phyloP scores from a whole-genome alignment of 2,888 invertebrate species.

The Papilio elwesi region DNA sequence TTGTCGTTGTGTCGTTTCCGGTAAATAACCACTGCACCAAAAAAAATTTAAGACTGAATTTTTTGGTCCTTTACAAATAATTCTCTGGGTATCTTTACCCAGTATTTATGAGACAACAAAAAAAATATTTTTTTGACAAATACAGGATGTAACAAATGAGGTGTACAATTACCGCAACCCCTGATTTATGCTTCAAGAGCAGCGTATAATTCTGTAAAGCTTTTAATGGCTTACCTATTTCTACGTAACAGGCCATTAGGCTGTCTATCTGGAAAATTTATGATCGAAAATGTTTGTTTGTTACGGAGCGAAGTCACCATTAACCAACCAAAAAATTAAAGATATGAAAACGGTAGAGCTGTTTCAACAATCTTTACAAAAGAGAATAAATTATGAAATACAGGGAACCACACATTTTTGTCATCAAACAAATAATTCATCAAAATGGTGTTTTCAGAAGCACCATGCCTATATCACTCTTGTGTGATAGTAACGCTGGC shows the following conservation, averaged over 20 bases:
- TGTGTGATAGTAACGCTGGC: no score
- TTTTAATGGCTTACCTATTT: constrained; percentile 1
- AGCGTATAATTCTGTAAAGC: constrained; percentile 1
- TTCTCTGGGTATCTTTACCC: no score
- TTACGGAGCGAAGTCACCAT: background rate
- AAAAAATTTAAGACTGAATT: no score
- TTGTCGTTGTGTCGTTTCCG: no score
- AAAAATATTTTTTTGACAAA: background rate
- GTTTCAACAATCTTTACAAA: background rate
- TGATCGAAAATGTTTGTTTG: background rate
- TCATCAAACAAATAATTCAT: no score
- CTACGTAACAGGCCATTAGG: constrained; percentile 5
- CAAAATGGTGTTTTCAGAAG: no score
- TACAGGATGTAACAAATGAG: background rate
- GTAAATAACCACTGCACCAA: no score
- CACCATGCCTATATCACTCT: no score
- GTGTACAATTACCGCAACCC: constrained; percentile 2
- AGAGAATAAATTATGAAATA: background rate
- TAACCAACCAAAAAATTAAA: background rate
- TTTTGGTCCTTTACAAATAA: no score
- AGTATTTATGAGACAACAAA: no score
- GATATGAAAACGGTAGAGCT: background rate
- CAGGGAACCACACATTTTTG: no score
- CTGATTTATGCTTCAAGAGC: background rate
- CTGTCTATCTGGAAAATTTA: background rate